Base-by-base conservation (phyloP, 1,140 invertebrate genomes). In the Drosophila jambulina region DNA sequence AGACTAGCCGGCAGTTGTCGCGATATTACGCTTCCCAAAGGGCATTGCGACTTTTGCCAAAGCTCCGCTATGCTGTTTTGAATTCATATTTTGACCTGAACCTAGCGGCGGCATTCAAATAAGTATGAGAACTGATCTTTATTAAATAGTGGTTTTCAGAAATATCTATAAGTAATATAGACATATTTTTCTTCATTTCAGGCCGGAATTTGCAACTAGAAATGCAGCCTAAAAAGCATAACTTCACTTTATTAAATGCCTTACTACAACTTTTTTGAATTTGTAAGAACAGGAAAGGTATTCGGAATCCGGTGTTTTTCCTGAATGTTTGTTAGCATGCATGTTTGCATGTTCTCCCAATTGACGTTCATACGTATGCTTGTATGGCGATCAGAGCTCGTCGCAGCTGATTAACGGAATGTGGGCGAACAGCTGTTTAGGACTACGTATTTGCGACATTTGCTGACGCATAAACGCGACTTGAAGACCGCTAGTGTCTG, bases 1-100 rank as follows among this genome's bases (percentile, higher is more conserved):
- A 88, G 84, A 88, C 85, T 81, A 85, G 75, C 78, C 84, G 85
- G 78, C 84, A 80, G 56, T 61, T 65, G 56, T 60, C 17, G 27
- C n/a, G 48, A 45, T 78, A 48, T 36, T 70, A 43, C 62, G 38
- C 57, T 65, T 17, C 13, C 6, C 54, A 10, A 25, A 21, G 43
- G 13, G 45, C 62, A 43, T 36, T 63, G 13, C 25, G 69, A 61
- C 29, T 82, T 76, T 56, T 21, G 27, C 57, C 53, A 83, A 36
- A 38, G n/a, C n/a, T n/a, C n/a, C n/a, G n/a, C n/a, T n/a, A n/a
- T n/a, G n/a, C n/a, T n/a, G 10, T 34, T 34, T 4, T 12, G 12
- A 12, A 34, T 32, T 32, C 3, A 32, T 32, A 32, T 34, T 34
- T 12, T 34, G 32, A 34, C 29, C 9, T 32, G 10, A 32, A 42